Conservation (phyloP, 2,797 vertebrate species). For the Distichodus sexfasciatus region DNA sequence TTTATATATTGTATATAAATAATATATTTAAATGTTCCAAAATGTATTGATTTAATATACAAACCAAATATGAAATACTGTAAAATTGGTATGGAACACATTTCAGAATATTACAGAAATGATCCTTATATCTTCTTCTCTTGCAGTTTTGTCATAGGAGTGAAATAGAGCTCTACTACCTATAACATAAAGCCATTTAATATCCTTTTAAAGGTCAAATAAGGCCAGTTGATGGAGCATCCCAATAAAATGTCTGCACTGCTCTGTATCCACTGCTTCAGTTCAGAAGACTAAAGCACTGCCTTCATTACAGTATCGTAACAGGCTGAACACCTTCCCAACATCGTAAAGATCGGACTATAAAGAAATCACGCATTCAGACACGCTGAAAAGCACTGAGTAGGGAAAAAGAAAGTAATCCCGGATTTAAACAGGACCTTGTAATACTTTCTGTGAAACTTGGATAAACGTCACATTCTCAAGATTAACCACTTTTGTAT, state of each 20-base stretch:
- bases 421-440: background rate
- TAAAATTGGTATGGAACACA: background rate
- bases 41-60: too few species aligned
- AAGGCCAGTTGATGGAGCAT: background rate
- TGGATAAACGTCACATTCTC: background rate
- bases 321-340: background rate
- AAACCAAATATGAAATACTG: background rate
- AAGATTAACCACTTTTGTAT: conserved; percentile 4
- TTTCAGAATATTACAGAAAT: too few species aligned
- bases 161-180: too few species aligned
- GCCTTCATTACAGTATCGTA: background rate
- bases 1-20: too few species aligned
- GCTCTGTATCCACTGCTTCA: background rate
- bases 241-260: background rate
- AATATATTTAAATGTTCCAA: too few species aligned
- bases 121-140: too few species aligned
- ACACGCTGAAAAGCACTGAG: background rate
- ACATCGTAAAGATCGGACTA: background rate
- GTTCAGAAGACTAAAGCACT: background rate
- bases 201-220: too few species aligned
- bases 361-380: background rate
- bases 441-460: conserved; percentile 12
- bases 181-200: too few species aligned
- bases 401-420: background rate
- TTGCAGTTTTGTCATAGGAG: too few species aligned